A percentile compares a stretch with the other conserved stretches of the same genome.
Conservation (phyloP, 2,888 invertebrate genomes). For the Emesis furor region DNA sequence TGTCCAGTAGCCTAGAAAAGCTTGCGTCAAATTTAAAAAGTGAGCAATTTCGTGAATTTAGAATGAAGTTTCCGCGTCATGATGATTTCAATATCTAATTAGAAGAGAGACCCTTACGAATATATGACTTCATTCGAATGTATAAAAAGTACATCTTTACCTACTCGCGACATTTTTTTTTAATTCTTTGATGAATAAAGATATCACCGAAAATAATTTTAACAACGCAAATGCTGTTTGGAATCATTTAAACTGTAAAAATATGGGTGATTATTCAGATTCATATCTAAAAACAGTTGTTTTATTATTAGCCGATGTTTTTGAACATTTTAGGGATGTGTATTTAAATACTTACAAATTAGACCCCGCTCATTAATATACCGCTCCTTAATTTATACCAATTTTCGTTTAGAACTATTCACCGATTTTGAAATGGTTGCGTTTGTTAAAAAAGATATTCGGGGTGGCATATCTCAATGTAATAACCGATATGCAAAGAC, state of each 20-base stretch:
- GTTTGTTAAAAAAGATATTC: constrained; percentile 63
- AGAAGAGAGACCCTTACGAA: constrained; percentile 58
- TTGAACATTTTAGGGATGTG: constrained; percentile 79
- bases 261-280: constrained; percentile 75
- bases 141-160: constrained; percentile 43
- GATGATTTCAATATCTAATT: too few relatives aligned
- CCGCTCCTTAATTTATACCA: constrained; percentile 68
- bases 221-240: too few relatives aligned
- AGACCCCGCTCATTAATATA: too few relatives aligned
- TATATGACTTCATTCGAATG: constrained; percentile 49
- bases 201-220: too few relatives aligned
- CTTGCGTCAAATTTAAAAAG: too few relatives aligned
- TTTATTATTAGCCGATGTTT: constrained; percentile 78
- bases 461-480: constrained; percentile 71
- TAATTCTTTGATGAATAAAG: constrained; percentile 34
- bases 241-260: constrained; percentile 55
- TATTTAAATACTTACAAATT: too few relatives aligned
- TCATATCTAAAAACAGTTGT: constrained; percentile 75
- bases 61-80: too few relatives aligned
- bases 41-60: too few relatives aligned
- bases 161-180: constrained; percentile 21
- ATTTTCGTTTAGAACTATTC: constrained; percentile 62
- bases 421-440: constrained; percentile 63
- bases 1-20: too few relatives aligned
- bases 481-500: constrained; percentile 76